Conservation (phyloP, 1,140 invertebrate genomes). For the Pristionchus pacificus region DNA sequence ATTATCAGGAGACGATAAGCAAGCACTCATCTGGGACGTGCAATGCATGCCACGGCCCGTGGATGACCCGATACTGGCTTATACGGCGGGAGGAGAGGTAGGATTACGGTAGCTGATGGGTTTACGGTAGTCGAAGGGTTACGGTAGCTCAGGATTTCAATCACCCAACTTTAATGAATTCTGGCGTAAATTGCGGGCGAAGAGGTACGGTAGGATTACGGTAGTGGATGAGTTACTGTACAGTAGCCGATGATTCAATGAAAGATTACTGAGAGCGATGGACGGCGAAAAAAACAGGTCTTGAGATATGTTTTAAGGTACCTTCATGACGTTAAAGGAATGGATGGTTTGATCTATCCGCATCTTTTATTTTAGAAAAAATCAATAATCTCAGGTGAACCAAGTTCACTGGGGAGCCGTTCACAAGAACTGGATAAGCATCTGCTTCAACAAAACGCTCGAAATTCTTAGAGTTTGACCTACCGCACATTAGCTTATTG, state of each 20-base stretch:
- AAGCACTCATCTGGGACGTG: constrained; percentile 98
- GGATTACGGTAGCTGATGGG: not conserved
- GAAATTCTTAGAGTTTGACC: constrained; percentile 82
- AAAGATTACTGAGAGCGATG: no score
- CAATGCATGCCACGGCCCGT: constrained; percentile 87
- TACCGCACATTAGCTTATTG: no score
- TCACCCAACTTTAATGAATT: not conserved
- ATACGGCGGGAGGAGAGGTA: constrained; percentile 90
- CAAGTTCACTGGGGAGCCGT: constrained; percentile 99
- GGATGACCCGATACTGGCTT: constrained; percentile 96
- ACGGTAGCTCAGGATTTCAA: not conserved
- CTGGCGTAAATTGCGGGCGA: no score
- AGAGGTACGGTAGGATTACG: no score
- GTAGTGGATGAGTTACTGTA: no score
- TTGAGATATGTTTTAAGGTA: no score
- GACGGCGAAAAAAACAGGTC: no score
- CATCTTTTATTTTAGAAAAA: not conserved
- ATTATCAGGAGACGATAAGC: constrained; percentile 84
- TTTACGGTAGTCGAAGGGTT: not conserved
- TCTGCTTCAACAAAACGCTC: constrained; percentile 94
- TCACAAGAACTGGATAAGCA: constrained; percentile 98
- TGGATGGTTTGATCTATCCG: no score
- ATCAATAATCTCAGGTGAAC: constrained; percentile 63
- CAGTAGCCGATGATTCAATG: no score
- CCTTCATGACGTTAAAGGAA: no score